Evolutionary conservation across 2,797 vertebrate genomes (phyloP), one percentile per base, ranked within the genome.

Genomic region (Aselliscus stoliczkanus): DNA sequence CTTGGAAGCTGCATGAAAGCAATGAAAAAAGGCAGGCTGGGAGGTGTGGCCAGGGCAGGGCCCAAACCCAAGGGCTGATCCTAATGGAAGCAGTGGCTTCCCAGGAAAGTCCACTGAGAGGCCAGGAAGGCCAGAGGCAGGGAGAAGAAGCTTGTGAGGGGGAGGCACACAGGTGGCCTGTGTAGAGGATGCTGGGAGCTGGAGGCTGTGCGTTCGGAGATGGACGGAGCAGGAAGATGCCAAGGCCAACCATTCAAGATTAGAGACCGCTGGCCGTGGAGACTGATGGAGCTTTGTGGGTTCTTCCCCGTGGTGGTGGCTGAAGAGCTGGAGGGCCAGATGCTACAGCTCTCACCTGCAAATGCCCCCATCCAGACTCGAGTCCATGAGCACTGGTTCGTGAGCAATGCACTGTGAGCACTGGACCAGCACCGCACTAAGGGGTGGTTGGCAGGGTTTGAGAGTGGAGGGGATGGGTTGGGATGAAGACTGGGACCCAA

Each of bases 171-270:
- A 15, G 47, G 15, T 7, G 6, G 25, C 54, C 17, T 31, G 7
- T 14, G 0, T 7, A 29, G 82, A 18, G 11, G 34, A 14, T 0
- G 3, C 7, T 0, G 10, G 54, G 54, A 11, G 9, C 11, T 2
- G 39, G 27, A 67, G 62, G 7, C 58, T 11, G 8, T 18, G 11
- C 42, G 2, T 23, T 76, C n/a, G 31, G 25, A 73, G 34, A 47
- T n/a, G 21, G 15, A 18, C 72, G 62, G 42, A 17, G 44, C 65
- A 0, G 12, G 56, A 37, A 83, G 54, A 65, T 65, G 15, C 64
- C n/a, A 34, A 17, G 67, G 70, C 31, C 54, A 67, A 0, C 47
- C 47, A 6, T 50, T 37, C 34, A 54, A 62, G 42, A 18, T 52
- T 6, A 76, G n/a, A 65, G 56, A 9, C 39, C 17, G 0, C 1